Base-by-base conservation (phyloP, 1,140 invertebrate species). In the Dysdera silvatica region DNA sequence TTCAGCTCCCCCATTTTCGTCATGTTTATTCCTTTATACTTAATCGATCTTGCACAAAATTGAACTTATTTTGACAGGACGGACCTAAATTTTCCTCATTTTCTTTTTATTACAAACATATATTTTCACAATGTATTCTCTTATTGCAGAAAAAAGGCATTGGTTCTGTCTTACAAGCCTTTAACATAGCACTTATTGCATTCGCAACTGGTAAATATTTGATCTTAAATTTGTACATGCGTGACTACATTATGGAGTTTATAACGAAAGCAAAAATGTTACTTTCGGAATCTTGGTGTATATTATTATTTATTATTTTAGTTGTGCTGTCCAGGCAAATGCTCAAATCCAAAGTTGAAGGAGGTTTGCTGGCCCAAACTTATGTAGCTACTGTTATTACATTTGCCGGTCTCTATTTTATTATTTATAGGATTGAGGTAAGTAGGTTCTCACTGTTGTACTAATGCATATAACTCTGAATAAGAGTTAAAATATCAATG, bases 381-480 rank as follows among this genome's bases (percentile, higher is more conserved):
- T 62, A 58, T 40, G 37, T 65, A n/a, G 54, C 62, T 10, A 65
- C 62, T 29, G 62, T 65, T 14, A 37, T 65, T 3, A 58, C 55
- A 14, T 58, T 65, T 33, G 54, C 55, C 10, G 55, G 62, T 16
- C 23, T 65, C 14, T 65, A 58, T 24, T 65, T 65, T 49, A 53
- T 59, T 20, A 55, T 54, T 40, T 64, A 48, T 37, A 40, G 45
- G 40, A 40, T 67, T 8, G 41, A 54, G 8, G 33, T 58, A 51
- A 35, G 53, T n/a, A n/a, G n/a, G n/a, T n/a, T n/a, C n/a, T n/a
- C n/a, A n/a, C n/a, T n/a, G n/a, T n/a, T n/a, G n/a, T n/a, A n/a
- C n/a, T n/a, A n/a, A n/a, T n/a, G n/a, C n/a, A n/a, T n/a, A n/a
- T n/a, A n/a, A n/a, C n/a, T n/a, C n/a, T n/a, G n/a, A n/a, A n/a